These are phyloP conservation scores for Morelia viridis DNA, from an alignment of 2,797 vertebrate genomes.

Conservation along the genomic window DNA sequence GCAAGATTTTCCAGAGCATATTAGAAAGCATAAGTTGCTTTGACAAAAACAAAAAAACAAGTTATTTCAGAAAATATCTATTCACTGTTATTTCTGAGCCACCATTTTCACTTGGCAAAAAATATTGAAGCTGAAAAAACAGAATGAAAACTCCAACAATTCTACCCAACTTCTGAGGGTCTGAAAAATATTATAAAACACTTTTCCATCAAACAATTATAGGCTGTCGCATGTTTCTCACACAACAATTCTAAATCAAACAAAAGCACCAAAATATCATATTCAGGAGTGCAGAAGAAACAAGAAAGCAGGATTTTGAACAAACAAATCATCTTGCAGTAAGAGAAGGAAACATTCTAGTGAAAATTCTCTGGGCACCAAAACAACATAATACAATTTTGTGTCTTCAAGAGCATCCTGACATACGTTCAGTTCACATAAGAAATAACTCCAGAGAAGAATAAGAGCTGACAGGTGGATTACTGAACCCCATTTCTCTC, in stretches of 20 bases:
- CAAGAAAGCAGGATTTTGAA: neutral
- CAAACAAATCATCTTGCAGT: constrained; percentile 17
- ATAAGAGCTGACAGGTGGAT: constrained; percentile 10
- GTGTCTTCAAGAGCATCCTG: neutral
- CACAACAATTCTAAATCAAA: constrained; percentile 21
- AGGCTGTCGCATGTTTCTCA: constrained; percentile 25
- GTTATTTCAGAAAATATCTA: constrained; percentile 50
- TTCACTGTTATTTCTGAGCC: constrained; percentile 40
- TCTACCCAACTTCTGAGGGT: constrained; percentile 59
- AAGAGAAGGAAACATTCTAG: neutral
- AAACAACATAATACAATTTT: neutral
- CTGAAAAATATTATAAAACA: constrained; percentile 56
- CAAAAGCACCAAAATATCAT: constrained; percentile 5
- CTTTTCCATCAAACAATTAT: constrained; percentile 51
- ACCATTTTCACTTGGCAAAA: constrained; percentile 54
- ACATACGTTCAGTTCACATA: neutral
- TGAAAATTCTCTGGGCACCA: neutral
- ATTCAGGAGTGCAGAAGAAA: constrained; percentile 21
- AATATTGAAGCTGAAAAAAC: constrained; percentile 58
- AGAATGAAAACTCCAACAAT: constrained; percentile 61
- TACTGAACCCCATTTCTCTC: constrained; percentile 29
- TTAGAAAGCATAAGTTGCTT: constrained; percentile 24
- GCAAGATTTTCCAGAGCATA: constrained; percentile 48
- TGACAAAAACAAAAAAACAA: constrained; percentile 27
- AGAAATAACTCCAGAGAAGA: neutral